Evolutionary conservation across 2,797 vertebrate genomes (phyloP), one percentile per base, ranked within the genome.

Genomic region (Rhinella marina): DNA sequence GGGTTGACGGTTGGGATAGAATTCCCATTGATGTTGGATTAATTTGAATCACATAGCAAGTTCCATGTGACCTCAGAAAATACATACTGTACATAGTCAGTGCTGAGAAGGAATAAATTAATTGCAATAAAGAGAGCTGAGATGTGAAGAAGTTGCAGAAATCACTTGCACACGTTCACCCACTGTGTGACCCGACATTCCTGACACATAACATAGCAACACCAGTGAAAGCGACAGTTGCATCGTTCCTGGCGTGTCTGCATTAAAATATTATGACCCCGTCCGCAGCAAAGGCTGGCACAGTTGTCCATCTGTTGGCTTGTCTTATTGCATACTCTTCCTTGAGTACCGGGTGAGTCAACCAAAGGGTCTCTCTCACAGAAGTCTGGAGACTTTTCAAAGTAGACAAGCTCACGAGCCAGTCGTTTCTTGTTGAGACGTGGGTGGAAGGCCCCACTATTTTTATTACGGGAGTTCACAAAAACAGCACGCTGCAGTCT

Each of bases 161-260:
- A 48, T 93, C 95, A 97, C 92, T 97, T 97, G 94, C 96, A 97
- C 77, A 97, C 96, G 10, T 95, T 97, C 92, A 97, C 95, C 97
- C 97, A 98, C 90, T 98, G 96, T 0, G 96, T 96, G 91, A 97
- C 95, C 11, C 95, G 95, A 90, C 97, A 98, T 94, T 98, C 97
- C 27, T 98, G 97, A n/a, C 97, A 98, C 82, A 98, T 93, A 92
- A 98, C 97, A 0, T 98, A 97, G 93, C 97, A 98, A 92, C 97
- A 98, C 97, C 97, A 98, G 93, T 98, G 97, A 93, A 98, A 98
- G 59, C 96, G 94, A 89, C 97, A 98, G 56, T 97, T 95, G 92
- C 97, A 98, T 81, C 97, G 96, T 72, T 97, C 96, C 7, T 95
- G 96, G 56, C 95, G 96, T 0, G 95, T 97, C 94, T 98, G 96